Percentiles rank a stretch among this genome's conserved stretches.
These are phyloP conservation scores for Epirrhoe alternata DNA, from an alignment of 2,888 invertebrate genomes.

Conservation along the genomic window DNA sequence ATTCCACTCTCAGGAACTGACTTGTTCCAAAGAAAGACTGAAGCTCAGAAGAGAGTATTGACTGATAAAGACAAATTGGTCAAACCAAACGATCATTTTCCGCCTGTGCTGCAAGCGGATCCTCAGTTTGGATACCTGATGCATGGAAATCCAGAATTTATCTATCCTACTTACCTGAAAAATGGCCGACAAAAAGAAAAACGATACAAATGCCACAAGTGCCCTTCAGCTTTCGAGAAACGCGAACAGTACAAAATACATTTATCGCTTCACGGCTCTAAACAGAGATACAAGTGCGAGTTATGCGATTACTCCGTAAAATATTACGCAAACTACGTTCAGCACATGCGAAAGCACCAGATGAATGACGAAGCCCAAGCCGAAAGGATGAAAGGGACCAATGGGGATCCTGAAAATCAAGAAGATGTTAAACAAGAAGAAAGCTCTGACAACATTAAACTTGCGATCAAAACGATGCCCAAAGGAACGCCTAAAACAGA, in stretches of 20 bases:
- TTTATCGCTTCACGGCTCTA: conserved; percentile 92
- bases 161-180: conserved; percentile 90
- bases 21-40: conserved; percentile 87
- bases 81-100: conserved; percentile 82
- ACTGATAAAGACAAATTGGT: conserved; percentile 80
- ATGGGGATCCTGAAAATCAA: conserved; percentile 60
- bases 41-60: conserved; percentile 82
- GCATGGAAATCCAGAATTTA: conserved; percentile 91
- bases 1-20: conserved; percentile 88
- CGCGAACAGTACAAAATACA: conserved; percentile 93
- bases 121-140: conserved; percentile 88
- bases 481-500: conserved; percentile 73
- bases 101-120: conserved; percentile 84
- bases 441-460: conserved; percentile 67
- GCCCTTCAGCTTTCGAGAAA: conserved; percentile 95
- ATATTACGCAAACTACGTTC: conserved; percentile 93
- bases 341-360: conserved; percentile 92
- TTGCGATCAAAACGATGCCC: conserved; percentile 80
- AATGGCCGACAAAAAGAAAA: conserved; percentile 91
- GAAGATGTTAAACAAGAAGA: conserved; percentile 62
- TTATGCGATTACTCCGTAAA: conserved; percentile 95
- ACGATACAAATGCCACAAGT: conserved; percentile 93
- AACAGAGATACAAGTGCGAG: conserved; percentile 92
- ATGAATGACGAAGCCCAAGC: conserved; percentile 88
- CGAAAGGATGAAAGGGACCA: conserved; percentile 76